Conservation (phyloP, 2,797 vertebrate species). For the Menidia menidia region DNA sequence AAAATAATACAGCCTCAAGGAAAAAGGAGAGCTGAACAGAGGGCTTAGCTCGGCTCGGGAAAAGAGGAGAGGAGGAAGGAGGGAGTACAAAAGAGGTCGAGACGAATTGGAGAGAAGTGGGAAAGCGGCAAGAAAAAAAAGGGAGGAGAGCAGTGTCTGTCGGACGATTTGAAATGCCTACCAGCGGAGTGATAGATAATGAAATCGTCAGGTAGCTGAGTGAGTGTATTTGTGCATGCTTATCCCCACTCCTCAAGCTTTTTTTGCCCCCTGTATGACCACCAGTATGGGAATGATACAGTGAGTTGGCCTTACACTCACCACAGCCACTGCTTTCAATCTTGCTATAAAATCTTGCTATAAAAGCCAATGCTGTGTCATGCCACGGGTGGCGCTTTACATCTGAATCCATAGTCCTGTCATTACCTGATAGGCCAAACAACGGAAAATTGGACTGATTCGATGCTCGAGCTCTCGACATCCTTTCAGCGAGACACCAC, state of each 20-base stretch:
- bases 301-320: conserved; percentile 23
- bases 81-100: not conserved
- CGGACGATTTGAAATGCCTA: conserved; percentile 69
- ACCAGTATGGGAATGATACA: conserved; percentile 17
- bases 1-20: conserved; percentile 76
- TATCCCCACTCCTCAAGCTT: conserved; percentile 19
- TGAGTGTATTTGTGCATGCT: not conserved
- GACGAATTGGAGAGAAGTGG: conserved; percentile 15
- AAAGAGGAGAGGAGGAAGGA: conserved; percentile 17
- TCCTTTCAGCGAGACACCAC: not conserved
- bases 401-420: not conserved
- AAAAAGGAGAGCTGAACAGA: conserved; percentile 68
- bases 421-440: not conserved
- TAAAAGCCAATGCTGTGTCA: not conserved
- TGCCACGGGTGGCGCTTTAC: not conserved
- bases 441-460: not conserved
- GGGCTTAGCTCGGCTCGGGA: conserved; percentile 68
- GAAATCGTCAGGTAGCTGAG: conserved; percentile 58
- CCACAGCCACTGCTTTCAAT: conserved; percentile 25
- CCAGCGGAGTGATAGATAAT: conserved; percentile 66
- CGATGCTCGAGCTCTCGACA: not conserved
- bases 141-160: conserved; percentile 54
- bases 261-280: conserved; percentile 11
- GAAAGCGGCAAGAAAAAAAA: not conserved
- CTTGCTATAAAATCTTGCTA: conserved; percentile 1